Evolutionary conservation across 2,113 vertebrate species (phyloP), one percentile per base, ranked within the genome.

Genomic region (Dicentrarchus labrax): DNA sequence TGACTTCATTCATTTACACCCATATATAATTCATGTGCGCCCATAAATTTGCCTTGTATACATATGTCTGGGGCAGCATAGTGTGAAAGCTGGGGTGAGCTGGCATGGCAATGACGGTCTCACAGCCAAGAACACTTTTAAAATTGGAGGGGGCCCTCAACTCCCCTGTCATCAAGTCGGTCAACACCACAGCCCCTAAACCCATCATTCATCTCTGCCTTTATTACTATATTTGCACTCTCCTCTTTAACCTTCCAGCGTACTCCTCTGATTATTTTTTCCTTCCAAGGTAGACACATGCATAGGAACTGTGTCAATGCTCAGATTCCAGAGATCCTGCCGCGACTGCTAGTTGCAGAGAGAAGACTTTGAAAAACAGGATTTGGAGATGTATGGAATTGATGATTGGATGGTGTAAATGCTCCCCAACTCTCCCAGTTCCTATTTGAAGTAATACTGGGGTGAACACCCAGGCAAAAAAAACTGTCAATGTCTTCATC

Each of bases 1-100:
- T 90, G 88, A 90, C 92, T 91, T 92, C 83, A 90, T 94, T 85
- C 91, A 94, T 94, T 93, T 92, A 90, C 89, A 94, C 86, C 78
- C 86, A 93, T 92, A 84, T 93, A 93, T 91, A 91, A 94, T 93
- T 95, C 86, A 92, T 84, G 86, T 67, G 80, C 84, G 61, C 78
- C 86, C 77, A 86, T 92, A 93, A 89, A 94, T 90, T 72, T 60
- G 73, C 74, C 84, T 87, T 74, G 24, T 89, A 88, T 91, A 90
- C 82, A 90, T 85, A 84, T 84, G 87, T 83, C 59, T 76, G 69
- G 80, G 72, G 56, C 65, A 78, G 76, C 72, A 84, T 62, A 74
- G 86, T 57, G 78, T 78, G 77, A 81, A 89, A 65, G 82, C 88
- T 39, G 82, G 72, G 80, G 88, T 76, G 73, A 73, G 92, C 91